phyloP scores from a whole-genome alignment of 2,888 invertebrate species.

The Euproctis similis region DNA sequence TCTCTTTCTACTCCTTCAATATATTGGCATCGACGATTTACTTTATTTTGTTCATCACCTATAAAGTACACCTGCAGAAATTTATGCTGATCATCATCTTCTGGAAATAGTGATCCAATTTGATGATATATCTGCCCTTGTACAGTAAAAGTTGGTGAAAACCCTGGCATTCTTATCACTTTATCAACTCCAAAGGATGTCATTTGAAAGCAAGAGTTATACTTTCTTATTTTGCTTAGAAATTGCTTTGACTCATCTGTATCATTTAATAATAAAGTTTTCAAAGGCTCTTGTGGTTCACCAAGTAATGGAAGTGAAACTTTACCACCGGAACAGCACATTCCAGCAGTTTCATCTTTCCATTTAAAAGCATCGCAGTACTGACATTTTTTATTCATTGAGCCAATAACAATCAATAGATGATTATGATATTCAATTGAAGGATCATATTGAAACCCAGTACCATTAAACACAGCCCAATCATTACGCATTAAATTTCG shows the following conservation, averaged over 20 bases:
- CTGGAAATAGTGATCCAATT: constrained; percentile 23
- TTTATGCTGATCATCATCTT: constrained; percentile 16
- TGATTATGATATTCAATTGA: constrained; percentile 1
- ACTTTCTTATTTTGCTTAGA: constrained; percentile 10
- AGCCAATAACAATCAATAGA: background rate
- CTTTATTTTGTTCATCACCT: constrained; percentile 22
- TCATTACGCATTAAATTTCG: constrained; percentile 1
- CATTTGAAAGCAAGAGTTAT: no score
- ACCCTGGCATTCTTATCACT: background rate
- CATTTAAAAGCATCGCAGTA: constrained; percentile 10
- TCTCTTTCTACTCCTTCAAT: constrained; percentile 21
- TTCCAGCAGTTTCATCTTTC: constrained; percentile 15
- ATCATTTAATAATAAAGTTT: constrained; percentile 9
- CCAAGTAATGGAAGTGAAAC: constrained; percentile 9
- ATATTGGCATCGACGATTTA: constrained; percentile 18
- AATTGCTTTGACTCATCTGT: constrained; percentile 9
- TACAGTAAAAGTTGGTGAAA: constrained; percentile 1
- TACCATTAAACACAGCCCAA: constrained; percentile 1
- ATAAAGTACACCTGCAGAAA: constrained; percentile 33
- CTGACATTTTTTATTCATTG: constrained; percentile 8
- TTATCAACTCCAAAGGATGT: background rate
- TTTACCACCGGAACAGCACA: constrained; percentile 22
- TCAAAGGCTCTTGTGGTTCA: constrained; percentile 13
- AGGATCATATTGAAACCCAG: background rate
- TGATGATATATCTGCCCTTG: no score